These are phyloP conservation scores for Cyanistes caeruleus DNA, from an alignment of 2,113 vertebrate species.

Conservation along the genomic window DNA sequence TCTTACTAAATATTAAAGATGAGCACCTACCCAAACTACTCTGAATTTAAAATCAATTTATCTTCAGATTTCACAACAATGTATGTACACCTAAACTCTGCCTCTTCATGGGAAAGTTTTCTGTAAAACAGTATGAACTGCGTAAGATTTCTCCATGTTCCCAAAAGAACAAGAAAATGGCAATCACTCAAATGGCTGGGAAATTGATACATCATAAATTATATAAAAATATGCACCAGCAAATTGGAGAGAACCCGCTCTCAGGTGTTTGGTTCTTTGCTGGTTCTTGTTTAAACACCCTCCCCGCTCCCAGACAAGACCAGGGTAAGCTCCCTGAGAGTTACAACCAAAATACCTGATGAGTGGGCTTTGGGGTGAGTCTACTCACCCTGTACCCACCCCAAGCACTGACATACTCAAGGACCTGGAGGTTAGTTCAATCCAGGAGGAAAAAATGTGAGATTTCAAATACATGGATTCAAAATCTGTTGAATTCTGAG, in stretches of 20 bases:
- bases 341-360: neutral
- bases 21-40: neutral
- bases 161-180: neutral
- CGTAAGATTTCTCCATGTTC: neutral
- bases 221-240: neutral
- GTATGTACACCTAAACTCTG: neutral
- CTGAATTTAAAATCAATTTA: neutral
- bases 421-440: neutral
- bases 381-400: neutral
- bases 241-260: neutral
- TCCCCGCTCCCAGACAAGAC: neutral
- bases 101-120: neutral
- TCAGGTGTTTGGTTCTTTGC: neutral
- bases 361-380: neutral
- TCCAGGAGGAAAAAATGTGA: neutral
- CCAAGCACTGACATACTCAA: neutral
- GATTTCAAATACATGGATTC: neutral
- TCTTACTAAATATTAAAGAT: neutral
- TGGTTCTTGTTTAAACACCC: neutral
- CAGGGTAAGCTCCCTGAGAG: neutral
- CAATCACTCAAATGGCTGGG: neutral
- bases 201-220: neutral
- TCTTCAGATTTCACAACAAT: neutral
- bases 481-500: neutral
- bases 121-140: neutral